A percentile compares a stretch with the other conserved stretches of the same genome.
These are phyloP conservation scores for Nomada fucata DNA, from an alignment of 2,888 invertebrate genomes.

Conservation along the genomic window DNA sequence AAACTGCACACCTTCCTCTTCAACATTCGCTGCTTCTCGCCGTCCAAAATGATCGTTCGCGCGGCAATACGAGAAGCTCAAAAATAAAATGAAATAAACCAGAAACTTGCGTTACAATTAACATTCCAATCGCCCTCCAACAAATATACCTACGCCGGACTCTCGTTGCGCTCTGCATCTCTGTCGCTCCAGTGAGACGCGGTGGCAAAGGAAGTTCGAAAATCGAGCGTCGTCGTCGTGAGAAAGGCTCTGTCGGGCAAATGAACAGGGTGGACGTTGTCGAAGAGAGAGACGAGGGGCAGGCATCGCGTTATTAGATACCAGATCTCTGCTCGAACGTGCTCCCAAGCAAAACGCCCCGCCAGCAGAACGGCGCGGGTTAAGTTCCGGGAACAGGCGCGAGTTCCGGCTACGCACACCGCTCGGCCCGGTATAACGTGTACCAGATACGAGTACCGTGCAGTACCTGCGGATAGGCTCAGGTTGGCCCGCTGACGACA, in stretches of 20 bases:
- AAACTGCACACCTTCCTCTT: no score
- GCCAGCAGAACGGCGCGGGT: constrained; percentile 75
- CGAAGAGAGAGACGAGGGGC: constrained; percentile 39
- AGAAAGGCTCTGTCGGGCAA: constrained; percentile 40
- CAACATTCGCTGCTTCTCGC: no score
- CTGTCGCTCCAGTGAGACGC: no score
- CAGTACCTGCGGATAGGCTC: constrained; percentile 55
- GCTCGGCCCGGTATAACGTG: constrained; percentile 51
- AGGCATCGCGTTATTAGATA: constrained; percentile 75
- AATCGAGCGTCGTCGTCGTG: constrained; percentile 46
- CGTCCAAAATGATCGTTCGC: no score
- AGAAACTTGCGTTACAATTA: no score
- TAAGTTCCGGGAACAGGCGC: constrained; percentile 79
- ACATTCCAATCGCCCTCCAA: no score
- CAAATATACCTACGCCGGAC: no score
- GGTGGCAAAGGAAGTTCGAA: constrained; percentile 8
- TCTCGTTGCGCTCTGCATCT: no score
- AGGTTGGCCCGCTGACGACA: constrained; percentile 71
- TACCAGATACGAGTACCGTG: constrained; percentile 32
- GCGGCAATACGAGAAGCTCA: no score
- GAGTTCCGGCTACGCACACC: constrained; percentile 80
- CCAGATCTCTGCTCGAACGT: constrained; percentile 72
- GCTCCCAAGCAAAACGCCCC: constrained; percentile 76
- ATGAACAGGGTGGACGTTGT: constrained; percentile 48
- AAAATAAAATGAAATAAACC: no score